A percentile compares a stretch with the other conserved stretches of the same genome.
These are phyloP conservation scores for Tinea semifulvella DNA, from an alignment of 2,888 invertebrate species.

Conservation along the genomic window DNA sequence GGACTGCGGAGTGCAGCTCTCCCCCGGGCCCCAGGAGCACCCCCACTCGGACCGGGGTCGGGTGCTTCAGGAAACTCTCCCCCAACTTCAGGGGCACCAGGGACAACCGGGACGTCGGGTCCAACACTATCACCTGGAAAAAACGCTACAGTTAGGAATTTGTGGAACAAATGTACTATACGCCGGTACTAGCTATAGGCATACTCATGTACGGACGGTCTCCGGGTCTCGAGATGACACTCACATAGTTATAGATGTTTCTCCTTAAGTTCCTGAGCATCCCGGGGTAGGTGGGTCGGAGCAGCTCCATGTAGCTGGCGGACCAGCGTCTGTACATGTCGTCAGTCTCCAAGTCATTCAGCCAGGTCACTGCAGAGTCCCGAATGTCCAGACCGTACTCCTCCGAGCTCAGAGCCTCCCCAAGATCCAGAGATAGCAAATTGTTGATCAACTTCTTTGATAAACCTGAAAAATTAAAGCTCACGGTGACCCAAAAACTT, in stretches of 20 bases:
- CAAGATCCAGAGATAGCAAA: constrained; percentile 77
- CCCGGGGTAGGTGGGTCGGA: constrained; percentile 97
- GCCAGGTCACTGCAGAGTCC: constrained; percentile 91
- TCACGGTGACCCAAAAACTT: no score
- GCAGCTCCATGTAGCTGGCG: constrained; percentile 84
- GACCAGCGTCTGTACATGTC: constrained; percentile 90
- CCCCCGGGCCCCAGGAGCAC: constrained; percentile 77
- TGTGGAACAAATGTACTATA: no score
- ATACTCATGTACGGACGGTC: no score
- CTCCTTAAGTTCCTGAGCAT: constrained; percentile 91
- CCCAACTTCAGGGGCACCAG: constrained; percentile 83
- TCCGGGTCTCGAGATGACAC: no score
- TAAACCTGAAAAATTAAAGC: constrained; percentile 57
- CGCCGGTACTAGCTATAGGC: no score
- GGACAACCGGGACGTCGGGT: constrained; percentile 77
- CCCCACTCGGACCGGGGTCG: constrained; percentile 90
- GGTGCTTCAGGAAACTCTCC: constrained; percentile 90
- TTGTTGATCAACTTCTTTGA: constrained; percentile 70
- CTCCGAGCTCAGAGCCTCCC: constrained; percentile 63
- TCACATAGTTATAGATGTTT: constrained; percentile 85
- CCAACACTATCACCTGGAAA: constrained; percentile 80
- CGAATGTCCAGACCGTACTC: constrained; percentile 95
- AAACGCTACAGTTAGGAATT: no score
- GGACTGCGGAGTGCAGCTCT: constrained; percentile 82
- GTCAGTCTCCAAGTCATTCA: constrained; percentile 95